Percentiles rank a stretch among this genome's conserved stretches.
phyloP scores from a whole-genome alignment of 2,113 vertebrate genomes.

The Hippocampus guttulatus region DNA sequence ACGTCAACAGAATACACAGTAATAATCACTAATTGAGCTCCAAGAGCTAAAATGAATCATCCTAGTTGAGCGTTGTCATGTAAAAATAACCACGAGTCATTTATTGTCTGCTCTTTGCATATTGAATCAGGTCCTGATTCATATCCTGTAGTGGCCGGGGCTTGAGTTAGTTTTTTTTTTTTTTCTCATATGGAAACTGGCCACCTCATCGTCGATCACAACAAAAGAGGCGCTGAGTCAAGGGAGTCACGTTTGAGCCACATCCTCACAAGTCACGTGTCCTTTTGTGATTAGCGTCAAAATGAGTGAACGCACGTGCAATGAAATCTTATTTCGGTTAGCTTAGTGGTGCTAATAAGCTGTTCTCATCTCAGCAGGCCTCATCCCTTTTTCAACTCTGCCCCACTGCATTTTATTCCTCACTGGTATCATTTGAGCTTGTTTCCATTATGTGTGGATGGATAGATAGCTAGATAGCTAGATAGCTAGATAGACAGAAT shows the following conservation, averaged over 20 bases:
- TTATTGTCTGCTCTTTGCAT: slow-evolving; percentile 28
- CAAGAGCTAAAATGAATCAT: slow-evolving; percentile 34
- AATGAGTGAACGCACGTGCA: slow-evolving; percentile 16
- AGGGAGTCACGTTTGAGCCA: slow-evolving; percentile 40
- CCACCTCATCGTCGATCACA: slow-evolving; percentile 50
- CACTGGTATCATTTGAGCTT: background rate
- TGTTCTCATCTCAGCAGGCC: background rate
- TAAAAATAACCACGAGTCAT: slow-evolving; percentile 47
- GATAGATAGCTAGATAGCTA: too few relatives aligned
- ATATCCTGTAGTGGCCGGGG: slow-evolving; percentile 55
- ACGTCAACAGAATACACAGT: slow-evolving; percentile 13
- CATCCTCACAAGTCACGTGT: slow-evolving; percentile 47
- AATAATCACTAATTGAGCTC: slow-evolving; percentile 29
- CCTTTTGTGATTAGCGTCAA: slow-evolving; percentile 35
- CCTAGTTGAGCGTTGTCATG: slow-evolving; percentile 14
- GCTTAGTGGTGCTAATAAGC: background rate
- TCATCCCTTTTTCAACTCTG: background rate
- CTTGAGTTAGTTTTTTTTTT: background rate
- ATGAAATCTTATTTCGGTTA: background rate
- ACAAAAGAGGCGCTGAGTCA: slow-evolving; percentile 56
- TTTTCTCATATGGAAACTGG: slow-evolving; percentile 33
- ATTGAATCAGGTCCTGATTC: slow-evolving; percentile 57
- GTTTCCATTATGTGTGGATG: background rate
- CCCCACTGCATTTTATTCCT: background rate
- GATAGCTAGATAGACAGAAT: too few relatives aligned